phyloP scores from a whole-genome alignment of 2,888 invertebrate species.

The Laothoe populi region DNA sequence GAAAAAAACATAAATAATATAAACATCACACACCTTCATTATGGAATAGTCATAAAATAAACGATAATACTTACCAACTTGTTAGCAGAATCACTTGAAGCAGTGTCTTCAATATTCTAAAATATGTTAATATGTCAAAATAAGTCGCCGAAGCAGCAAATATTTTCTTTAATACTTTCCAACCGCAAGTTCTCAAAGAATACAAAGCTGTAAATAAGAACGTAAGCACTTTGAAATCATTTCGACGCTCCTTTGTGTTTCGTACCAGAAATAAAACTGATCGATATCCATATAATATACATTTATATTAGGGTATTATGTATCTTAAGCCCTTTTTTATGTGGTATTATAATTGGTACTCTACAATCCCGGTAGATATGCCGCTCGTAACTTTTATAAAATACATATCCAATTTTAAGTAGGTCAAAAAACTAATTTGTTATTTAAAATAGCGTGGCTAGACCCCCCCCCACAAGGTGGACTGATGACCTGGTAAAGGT shows the following conservation, averaged over 20 bases:
- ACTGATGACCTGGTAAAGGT: too few relatives aligned
- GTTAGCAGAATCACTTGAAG: too few relatives aligned
- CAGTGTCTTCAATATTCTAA: too few relatives aligned
- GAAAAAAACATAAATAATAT: too few relatives aligned
- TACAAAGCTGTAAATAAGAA: constrained; percentile 16
- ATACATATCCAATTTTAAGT: too few relatives aligned
- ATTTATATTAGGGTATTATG: neutral
- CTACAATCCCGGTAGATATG: neutral
- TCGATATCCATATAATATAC: neutral
- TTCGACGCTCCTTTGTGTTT: neutral
- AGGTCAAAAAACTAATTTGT: too few relatives aligned
- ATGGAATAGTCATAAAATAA: too few relatives aligned
- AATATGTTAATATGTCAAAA: constrained; percentile 4
- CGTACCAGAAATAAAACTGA: constrained; percentile 17
- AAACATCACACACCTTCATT: too few relatives aligned
- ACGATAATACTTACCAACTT: too few relatives aligned
- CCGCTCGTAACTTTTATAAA: too few relatives aligned
- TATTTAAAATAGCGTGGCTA: too few relatives aligned
- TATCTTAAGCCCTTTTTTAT: neutral
- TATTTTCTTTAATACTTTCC: neutral
- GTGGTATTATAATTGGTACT: neutral
- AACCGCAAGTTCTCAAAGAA: neutral
- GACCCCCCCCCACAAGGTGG: too few relatives aligned
- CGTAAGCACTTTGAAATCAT: constrained; percentile 14
- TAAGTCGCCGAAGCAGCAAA: neutral